phyloP scores from a whole-genome alignment of 2,888 invertebrate genomes.

The Tenthredo scrophulariae region DNA sequence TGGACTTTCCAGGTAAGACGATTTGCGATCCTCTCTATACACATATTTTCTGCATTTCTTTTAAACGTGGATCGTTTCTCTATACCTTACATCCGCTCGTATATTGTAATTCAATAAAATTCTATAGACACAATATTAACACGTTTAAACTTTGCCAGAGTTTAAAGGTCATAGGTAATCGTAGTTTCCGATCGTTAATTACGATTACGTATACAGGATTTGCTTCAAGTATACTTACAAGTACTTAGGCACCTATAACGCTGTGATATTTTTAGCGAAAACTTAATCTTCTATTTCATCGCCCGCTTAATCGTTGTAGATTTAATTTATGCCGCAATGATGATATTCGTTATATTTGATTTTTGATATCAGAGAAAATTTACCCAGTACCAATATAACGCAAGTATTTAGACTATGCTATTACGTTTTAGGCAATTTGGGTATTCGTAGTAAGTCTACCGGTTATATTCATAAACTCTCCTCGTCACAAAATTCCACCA shows the following conservation, averaged over 20 bases:
- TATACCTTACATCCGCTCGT: background rate
- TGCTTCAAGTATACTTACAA: background rate
- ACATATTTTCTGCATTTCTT: background rate
- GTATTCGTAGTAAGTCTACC: slow-evolving; percentile 95
- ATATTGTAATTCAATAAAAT: background rate
- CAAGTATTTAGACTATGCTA: background rate
- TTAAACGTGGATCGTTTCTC: background rate
- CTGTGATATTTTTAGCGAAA: background rate
- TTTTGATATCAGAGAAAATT: background rate
- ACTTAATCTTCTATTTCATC: background rate
- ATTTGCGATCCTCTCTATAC: background rate
- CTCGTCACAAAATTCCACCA: slow-evolving; percentile 87
- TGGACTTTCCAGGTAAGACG: slow-evolving; percentile 91
- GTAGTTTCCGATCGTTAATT: background rate
- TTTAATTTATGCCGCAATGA: background rate
- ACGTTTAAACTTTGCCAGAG: background rate
- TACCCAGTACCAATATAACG: background rate
- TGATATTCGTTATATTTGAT: background rate
- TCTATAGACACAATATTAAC: background rate
- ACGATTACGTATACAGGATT: background rate
- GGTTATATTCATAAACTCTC: slow-evolving; percentile 94
- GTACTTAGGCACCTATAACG: background rate
- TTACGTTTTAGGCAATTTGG: slow-evolving; percentile 87
- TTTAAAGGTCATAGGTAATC: background rate
- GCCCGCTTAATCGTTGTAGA: background rate